phyloP scores from a whole-genome alignment of 2,888 invertebrate species.

The Cremastobaeus sp. region DNA sequence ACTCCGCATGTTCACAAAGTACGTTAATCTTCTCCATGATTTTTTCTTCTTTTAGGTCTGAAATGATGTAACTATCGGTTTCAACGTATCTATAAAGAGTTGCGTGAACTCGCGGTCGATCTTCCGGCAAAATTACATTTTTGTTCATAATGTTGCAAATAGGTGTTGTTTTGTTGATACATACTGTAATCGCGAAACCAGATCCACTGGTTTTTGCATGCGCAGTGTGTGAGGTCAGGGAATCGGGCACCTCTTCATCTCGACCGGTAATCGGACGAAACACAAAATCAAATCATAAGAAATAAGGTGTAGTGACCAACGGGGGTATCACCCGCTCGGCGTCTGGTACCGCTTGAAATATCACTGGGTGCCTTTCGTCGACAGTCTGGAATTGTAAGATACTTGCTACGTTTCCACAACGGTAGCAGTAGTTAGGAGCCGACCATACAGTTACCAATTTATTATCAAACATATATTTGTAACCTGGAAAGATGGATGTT shows the following conservation, averaged over 20 bases:
- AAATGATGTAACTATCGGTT: constrained; percentile 1
- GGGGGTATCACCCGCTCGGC: constrained; percentile 95
- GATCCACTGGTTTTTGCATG: constrained; percentile 17
- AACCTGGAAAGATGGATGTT: constrained; percentile 89
- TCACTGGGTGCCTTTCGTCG: constrained; percentile 87
- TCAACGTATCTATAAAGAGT: constrained; percentile 20
- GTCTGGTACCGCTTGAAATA: constrained; percentile 98
- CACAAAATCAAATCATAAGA: constrained; percentile 84
- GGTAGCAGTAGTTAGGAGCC: constrained; percentile 99
- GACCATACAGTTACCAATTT: constrained; percentile 99
- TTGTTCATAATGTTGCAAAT: constrained; percentile 34
- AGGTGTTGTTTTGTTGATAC: constrained; percentile 25
- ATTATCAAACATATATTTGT: constrained; percentile 98
- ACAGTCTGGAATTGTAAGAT: constrained; percentile 93
- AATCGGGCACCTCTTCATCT: constrained; percentile 64
- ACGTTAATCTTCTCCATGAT: constrained; percentile 14
- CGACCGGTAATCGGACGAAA: constrained; percentile 66
- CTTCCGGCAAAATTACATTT: constrained; percentile 28
- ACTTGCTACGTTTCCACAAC: constrained; percentile 98
- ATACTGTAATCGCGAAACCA: constrained; percentile 21
- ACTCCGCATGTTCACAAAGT: constrained; percentile 24
- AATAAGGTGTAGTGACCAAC: constrained; percentile 96
- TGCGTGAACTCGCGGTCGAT: constrained; percentile 13
- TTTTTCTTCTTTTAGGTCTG: not conserved
- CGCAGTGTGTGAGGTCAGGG: constrained; percentile 14